Percentiles rank a stretch among this genome's conserved stretches.
Evolutionary conservation across 2,888 invertebrate genomes (phyloP).

Genomic region (Sympetrum striolatum): DNA sequence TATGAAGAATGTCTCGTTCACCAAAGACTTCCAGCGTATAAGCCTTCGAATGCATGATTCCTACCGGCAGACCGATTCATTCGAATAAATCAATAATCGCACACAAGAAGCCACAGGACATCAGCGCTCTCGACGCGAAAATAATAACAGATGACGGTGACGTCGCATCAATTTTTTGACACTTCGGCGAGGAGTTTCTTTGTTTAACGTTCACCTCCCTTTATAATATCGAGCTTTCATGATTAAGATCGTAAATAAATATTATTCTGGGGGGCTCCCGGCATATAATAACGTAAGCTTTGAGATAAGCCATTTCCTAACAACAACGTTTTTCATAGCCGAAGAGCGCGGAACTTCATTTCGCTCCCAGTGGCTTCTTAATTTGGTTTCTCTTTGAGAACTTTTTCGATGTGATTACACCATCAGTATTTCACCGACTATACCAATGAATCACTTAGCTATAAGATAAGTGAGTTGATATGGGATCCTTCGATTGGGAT

Average conservation of each 20-base stretch:
- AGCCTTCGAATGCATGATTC: too few relatives aligned
- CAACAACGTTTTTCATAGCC: constrained; percentile 1
- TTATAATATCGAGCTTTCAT: background rate
- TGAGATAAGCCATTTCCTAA: background rate
- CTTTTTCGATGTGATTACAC: background rate
- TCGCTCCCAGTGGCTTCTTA: background rate
- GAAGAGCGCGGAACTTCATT: constrained; percentile 33
- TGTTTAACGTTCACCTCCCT: background rate
- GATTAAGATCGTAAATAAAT: background rate
- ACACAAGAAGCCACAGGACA: background rate
- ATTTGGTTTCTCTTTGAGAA: background rate
- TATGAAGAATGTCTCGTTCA: too few relatives aligned
- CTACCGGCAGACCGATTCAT: background rate
- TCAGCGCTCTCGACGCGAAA: background rate
- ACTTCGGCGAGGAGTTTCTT: background rate
- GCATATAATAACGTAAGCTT: background rate
- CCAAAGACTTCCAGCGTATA: too few relatives aligned
- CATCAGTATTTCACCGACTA: background rate
- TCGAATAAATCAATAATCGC: background rate
- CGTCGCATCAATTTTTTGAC: background rate
- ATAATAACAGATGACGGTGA: background rate
- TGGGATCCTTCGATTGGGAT: constrained; percentile 46
- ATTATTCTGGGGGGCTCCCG: background rate
- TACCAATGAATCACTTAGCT: background rate
- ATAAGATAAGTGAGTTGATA: background rate